A percentile compares a stretch with the other conserved stretches of the same genome.
Evolutionary conservation across 2,888 invertebrate genomes (phyloP).

Genomic region (Tenthredo distinguenda): DNA sequence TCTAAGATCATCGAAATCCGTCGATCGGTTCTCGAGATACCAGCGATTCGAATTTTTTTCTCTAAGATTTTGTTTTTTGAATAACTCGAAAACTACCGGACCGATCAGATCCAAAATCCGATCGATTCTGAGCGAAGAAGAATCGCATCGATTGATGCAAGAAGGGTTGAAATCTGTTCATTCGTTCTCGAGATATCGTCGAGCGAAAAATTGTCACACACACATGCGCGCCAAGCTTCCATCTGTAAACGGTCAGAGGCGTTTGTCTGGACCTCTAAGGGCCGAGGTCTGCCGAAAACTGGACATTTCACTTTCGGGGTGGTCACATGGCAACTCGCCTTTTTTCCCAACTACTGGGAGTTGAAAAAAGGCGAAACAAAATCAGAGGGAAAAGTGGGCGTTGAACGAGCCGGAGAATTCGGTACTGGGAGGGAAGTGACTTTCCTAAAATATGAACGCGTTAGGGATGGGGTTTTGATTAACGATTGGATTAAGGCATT

Average conservation of each 20-base stretch:
- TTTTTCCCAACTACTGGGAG: neutral
- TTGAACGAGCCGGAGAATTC: slow-evolving; percentile 51
- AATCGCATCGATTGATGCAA: neutral
- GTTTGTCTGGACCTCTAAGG: too few relatives aligned
- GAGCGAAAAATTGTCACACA: too few relatives aligned
- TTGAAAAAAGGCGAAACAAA: neutral
- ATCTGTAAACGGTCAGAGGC: too few relatives aligned
- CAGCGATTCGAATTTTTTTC: too few relatives aligned
- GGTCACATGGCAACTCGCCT: neutral
- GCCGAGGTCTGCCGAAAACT: neutral
- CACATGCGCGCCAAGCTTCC: too few relatives aligned
- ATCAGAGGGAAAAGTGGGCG: neutral
- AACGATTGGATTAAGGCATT: slow-evolving; percentile 53
- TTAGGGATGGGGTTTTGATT: slow-evolving; percentile 44
- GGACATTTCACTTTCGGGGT: neutral
- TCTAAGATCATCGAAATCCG: neutral
- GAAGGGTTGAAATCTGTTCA: neutral
- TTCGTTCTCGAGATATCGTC: neutral
- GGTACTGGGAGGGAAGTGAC: neutral
- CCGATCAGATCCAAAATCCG: neutral
- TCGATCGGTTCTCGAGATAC: neutral
- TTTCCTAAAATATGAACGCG: slow-evolving; percentile 46
- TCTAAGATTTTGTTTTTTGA: too few relatives aligned
- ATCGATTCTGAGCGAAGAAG: neutral
- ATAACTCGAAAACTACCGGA: neutral